Conservation (phyloP, 1,140 invertebrate species). For the Choristoneura fumiferana region DNA sequence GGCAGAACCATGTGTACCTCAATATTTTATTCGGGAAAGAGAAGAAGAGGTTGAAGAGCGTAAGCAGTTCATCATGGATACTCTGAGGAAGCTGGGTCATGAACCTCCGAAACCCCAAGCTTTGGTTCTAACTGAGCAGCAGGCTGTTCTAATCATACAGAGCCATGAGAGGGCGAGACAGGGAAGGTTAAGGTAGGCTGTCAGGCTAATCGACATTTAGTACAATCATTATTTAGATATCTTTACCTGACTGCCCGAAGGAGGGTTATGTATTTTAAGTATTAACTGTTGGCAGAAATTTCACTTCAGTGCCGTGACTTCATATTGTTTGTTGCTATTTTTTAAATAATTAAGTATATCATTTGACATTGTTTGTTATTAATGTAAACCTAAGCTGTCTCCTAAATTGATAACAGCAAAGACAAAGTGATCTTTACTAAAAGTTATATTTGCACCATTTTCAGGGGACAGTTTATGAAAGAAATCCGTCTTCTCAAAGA, state of each 20-base stretch:
- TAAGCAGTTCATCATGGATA: conserved; percentile 82
- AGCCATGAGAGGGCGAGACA: conserved; percentile 94
- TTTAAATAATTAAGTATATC: too few species aligned
- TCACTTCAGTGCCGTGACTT: too few species aligned
- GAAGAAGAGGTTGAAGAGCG: conserved; percentile 80
- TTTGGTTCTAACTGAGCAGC: conserved; percentile 84
- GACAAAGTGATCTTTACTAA: not conserved
- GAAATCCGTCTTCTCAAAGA: conserved; percentile 90
- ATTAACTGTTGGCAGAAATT: too few species aligned
- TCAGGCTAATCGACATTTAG: too few species aligned
- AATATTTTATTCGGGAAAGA: conserved; percentile 84
- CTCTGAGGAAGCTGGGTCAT: conserved; percentile 83
- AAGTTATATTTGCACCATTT: conserved; percentile 18
- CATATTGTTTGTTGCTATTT: too few species aligned
- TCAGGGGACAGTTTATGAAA: conserved; percentile 92
- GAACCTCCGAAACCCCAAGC: conserved; percentile 81
- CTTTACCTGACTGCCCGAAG: too few species aligned
- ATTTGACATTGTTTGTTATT: too few species aligned
- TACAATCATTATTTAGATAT: too few species aligned
- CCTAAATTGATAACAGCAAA: too few species aligned
- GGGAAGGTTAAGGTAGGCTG: conserved; percentile 83
- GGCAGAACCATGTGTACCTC: conserved; percentile 83
- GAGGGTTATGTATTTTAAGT: too few species aligned
- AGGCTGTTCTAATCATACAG: conserved; percentile 92
- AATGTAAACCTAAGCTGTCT: too few species aligned